Conservation (phyloP, 1,140 invertebrate genomes). For the Nephotettix cincticeps region DNA sequence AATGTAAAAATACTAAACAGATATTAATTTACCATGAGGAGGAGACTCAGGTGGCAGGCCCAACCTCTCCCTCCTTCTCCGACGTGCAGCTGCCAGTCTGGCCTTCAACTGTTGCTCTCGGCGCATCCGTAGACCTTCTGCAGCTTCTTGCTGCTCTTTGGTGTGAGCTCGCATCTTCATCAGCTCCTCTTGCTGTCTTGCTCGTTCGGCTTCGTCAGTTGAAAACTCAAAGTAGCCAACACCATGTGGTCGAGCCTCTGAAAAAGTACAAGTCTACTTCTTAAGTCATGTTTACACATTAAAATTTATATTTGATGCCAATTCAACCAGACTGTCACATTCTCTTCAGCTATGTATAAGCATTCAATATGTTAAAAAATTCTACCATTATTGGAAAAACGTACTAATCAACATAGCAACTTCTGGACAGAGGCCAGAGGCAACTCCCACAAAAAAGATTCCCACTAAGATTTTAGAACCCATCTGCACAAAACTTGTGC, state of each 20-base stretch:
- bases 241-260: constrained; percentile 84
- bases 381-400: no score
- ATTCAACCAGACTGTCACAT: no score
- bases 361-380: no score
- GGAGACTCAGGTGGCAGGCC: constrained; percentile 64
- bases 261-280: constrained; percentile 39
- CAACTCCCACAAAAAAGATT: no score
- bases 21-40: neutral
- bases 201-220: constrained; percentile 72
- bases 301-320: no score
- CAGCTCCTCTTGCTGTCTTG: constrained; percentile 73
- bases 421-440: no score
- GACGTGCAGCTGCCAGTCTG: constrained; percentile 73
- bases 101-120: constrained; percentile 69
- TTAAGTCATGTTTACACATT: no score
- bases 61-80: constrained; percentile 70
- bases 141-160: constrained; percentile 61
- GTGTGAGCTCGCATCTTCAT: constrained; percentile 70
- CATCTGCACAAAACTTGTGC: no score
- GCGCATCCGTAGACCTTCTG: constrained; percentile 60
- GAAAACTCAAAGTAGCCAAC: constrained; percentile 88
- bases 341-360: no score
- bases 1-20: neutral
- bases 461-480: no score
- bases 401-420: no score